Evolutionary conservation across 1,140 invertebrate genomes (phyloP), one percentile per base, ranked within the genome.

Genomic region (Glossosoma conforme): DNA sequence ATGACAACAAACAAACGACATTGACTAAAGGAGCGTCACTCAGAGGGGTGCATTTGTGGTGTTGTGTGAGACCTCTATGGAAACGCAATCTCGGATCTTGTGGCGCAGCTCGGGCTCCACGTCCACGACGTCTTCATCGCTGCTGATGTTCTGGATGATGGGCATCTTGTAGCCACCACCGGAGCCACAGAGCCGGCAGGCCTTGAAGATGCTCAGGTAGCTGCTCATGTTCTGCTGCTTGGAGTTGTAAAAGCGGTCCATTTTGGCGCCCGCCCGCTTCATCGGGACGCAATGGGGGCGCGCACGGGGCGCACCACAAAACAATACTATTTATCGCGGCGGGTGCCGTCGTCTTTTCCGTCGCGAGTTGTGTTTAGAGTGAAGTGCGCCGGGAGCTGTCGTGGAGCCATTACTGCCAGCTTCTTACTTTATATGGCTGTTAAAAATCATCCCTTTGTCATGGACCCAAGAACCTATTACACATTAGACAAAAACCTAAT

Each of bases 81-180:
- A 68, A 6, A 73, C 62, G 38, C 72, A 73, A 58, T 75, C 70
- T 2, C 61, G 59, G 54, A 73, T 69, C 66, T 75, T 73, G 44
- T 67, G 62, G 10, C 60, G 60, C 3, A 74, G 58, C 61, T 72
- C 66, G 2, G 71, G 52, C 42, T 67, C 67, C 3, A 43, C 52
- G 14, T 58, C 58, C 61, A 44, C 25, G 13, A 37, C 62, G 10
- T 66, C 46, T 40, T 64, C 56, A 21, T 38, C 47, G 28, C 30
- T 38, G 25, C 20, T 38, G 35, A 70, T 62, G 32, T 64, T 69
- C 49, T 72, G 69, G 15, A 74, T 64, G 40, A 74, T 73, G 3
- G 72, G 72, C 72, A 74, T 73, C 64, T 72, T 73, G 60, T 73
- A 74, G 24, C 70, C 72, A 13, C 70, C 70, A 40, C 70, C 68